Percentiles rank a stretch among this genome's conserved stretches.
Evolutionary conservation across 2,888 invertebrate genomes (phyloP).

Genomic region (Anarsia innoxiella): DNA sequence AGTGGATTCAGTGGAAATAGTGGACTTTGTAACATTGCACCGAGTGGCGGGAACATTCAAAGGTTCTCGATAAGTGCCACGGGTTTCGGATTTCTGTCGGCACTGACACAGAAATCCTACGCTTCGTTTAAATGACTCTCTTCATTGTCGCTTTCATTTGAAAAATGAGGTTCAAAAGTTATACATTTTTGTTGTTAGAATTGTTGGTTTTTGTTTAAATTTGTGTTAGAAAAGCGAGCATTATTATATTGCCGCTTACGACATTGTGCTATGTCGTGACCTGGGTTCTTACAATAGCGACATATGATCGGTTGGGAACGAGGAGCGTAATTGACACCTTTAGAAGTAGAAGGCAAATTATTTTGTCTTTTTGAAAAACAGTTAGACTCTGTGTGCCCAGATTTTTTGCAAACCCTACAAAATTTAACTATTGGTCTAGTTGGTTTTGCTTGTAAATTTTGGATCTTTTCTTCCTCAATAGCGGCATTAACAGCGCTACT

Average conservation of each 20-base stretch:
- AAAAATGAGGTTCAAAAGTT: background rate
- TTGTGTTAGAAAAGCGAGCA: background rate
- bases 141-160: background rate
- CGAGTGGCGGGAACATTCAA: no score
- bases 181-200: background rate
- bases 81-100: background rate
- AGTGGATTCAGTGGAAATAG: no score
- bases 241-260: conserved; percentile 7
- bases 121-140: conserved; percentile 8
- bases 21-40: no score
- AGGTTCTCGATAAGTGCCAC: background rate
- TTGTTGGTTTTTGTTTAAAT: background rate
- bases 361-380: background rate
- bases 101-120: background rate
- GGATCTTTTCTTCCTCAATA: conserved; percentile 9
- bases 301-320: background rate
- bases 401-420: background rate
- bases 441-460: conserved; percentile 5
- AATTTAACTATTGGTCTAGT: background rate
- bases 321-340: background rate
- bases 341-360: background rate
- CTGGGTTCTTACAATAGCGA: conserved; percentile 5
- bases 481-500: conserved; percentile 4
- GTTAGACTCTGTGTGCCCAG: background rate
- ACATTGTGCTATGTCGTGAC: conserved; percentile 8